Base-by-base conservation (phyloP, 2,113 vertebrate genomes). In the Hiodon tergisus region DNA sequence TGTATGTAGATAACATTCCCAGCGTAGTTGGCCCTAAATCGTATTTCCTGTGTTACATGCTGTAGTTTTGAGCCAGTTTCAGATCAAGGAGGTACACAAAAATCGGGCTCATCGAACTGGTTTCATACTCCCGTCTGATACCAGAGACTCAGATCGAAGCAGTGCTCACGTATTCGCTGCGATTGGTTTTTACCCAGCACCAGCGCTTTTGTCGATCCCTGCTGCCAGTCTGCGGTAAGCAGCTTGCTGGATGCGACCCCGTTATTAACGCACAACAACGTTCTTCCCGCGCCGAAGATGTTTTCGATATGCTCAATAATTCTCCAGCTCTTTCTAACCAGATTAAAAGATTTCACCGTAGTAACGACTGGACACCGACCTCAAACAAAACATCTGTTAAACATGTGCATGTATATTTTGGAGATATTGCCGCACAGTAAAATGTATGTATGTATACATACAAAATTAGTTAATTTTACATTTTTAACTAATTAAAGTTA, bases 281-380 rank as follows among this genome's bases (percentile, higher is more conserved):
- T 60, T 55, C 11, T 47, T 75, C 73, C 54, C 54, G 54, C 13
- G n/a, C 73, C 6, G 54, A 81, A 79, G 76, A 77, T 76, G 69
- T 51, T 72, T 55, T 48, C 77, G 72, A 63, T 68, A 71, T 76
- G 78, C 76, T 79, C 71, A 76, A 8, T 73, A 77, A 82, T 82
- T 84, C 70, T 51, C 61, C 77, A 78, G 67, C 72, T 69, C 65
- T 80, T 79, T 76, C 60, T 67, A 73, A 79, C 57, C 81, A 84
- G 81, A 86, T 83, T 76, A 86, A 82, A 63, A 85, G 71, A 78
- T 84, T 83, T 8, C 74, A 63, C 59, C 77, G 63, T 78, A 31
- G 31, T 31, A 83, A 57, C 17, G 17, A 31, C 17, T 8, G 6
- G 52, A 14, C 58, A 65, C 46, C 61, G 3, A 59, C 9, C 3